Evolutionary conservation across 2,113 vertebrate genomes (phyloP).

Genomic region (Bombycilla garrulus): DNA sequence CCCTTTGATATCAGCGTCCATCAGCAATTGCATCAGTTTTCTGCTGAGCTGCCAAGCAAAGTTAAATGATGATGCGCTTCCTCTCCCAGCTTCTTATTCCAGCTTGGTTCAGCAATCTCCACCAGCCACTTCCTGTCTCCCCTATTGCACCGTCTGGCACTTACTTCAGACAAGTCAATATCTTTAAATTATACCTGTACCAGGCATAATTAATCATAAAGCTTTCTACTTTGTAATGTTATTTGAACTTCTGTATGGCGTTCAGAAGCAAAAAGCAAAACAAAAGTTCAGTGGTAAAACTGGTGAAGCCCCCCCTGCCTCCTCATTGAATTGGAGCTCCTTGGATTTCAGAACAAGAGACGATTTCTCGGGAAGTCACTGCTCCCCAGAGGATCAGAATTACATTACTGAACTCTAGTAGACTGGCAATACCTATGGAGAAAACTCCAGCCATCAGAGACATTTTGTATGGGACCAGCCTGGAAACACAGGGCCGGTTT

Average conservation of each 20-base stretch:
- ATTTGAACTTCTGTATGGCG: constrained; percentile 43
- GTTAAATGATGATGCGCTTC: constrained; percentile 65
- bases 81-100: constrained; percentile 46
- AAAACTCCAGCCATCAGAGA: neutral
- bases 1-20: constrained; percentile 68
- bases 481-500: neutral
- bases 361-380: rapidly evolving
- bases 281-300: neutral
- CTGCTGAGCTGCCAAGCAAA: constrained; percentile 54
- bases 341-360: neutral
- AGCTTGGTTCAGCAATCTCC: constrained; percentile 69
- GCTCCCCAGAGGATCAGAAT: neutral
- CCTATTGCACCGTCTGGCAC: constrained; percentile 67
- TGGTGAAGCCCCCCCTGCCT: rapidly evolving
- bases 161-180: constrained; percentile 76
- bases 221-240: constrained; percentile 67
- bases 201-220: constrained; percentile 71
- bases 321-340: neutral
- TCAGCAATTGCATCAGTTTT: constrained; percentile 69
- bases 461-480: neutral
- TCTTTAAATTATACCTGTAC: constrained; percentile 72
- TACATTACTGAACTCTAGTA: neutral
- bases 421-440: neutral
- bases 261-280: constrained; percentile 52
- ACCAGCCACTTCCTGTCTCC: constrained; percentile 77